Base-by-base conservation (phyloP, 2,888 invertebrate species). In the Ormyrus thymus region DNA sequence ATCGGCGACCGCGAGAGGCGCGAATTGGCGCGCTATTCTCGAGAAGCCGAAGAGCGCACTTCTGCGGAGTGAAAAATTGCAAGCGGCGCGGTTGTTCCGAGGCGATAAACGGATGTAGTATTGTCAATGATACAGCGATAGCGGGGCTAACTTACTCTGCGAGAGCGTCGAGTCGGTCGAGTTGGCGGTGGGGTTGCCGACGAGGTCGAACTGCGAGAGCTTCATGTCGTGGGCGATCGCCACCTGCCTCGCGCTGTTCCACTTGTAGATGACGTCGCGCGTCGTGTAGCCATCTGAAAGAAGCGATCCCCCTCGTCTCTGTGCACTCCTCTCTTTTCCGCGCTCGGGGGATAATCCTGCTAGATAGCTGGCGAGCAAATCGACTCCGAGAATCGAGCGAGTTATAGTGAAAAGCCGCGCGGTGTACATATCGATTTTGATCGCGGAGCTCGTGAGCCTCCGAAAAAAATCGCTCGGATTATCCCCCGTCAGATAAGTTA, bases 181-280 rank as follows among this genome's bases (percentile, higher is more conserved):
- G 90, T 94, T 95, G 78, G 93, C 94, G 50, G 94, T 93, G 51
- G 95, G 95, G 84, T 94, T 94, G 81, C 93, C 94, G 78, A 95
- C 94, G 83, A 96, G 92, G 91, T 95, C 95, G 90, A 96, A 96
- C 91, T 96, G 96, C 62, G 95, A 95, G 86, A 96, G 92, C 90
- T 95, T 95, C 94, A 96, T 95, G 89, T 95, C 96, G 85, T 94
- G 93, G 5, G 95, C 95, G 83, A 95, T 95, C 76, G 94, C 95
- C 77, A 96, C 94, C 83, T 94, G 94, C 58, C 94, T 91, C 66
- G 92, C 92, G 80, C 91, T 91, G 89, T 95, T 95, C 95, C 95
- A 95, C 80, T 92, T 92, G 90, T 95, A 95, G 82, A 94, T 90
- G 80, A 95, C 93, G 90, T 95, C 95, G 79, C 92, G 91, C 43